phyloP scores from a whole-genome alignment of 2,888 invertebrate genomes.

The Microctonus hyperodae region DNA sequence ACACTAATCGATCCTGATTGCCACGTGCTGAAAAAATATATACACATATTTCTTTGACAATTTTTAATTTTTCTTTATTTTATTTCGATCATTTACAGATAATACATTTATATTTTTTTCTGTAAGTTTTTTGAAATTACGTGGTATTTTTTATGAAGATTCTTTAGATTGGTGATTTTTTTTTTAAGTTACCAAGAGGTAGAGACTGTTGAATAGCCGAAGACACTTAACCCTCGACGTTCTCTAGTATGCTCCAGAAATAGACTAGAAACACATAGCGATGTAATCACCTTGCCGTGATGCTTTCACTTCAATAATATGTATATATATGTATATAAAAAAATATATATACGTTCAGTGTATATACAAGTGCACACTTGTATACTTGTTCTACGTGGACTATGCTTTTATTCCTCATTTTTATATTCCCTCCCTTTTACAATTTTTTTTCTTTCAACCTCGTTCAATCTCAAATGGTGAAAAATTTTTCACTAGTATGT shows the following conservation, averaged over 20 bases:
- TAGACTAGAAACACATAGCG: conserved; percentile 40
- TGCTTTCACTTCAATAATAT: conserved; percentile 38
- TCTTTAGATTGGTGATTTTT: not conserved
- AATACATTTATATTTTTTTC: not conserved
- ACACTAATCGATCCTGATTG: conserved; percentile 15
- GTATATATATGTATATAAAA: too few species aligned
- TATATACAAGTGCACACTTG: conserved; percentile 21
- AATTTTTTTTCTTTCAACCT: conserved; percentile 11
- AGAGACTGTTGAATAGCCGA: conserved; percentile 29
- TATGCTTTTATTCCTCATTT: conserved; percentile 13
- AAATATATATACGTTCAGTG: conserved; percentile 22
- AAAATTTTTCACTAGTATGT: not conserved
- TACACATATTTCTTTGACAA: not conserved
- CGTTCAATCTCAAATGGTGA: conserved; percentile 11
- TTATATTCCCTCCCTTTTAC: not conserved
- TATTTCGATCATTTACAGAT: not conserved
- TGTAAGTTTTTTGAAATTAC: not conserved
- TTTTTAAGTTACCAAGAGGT: conserved; percentile 9
- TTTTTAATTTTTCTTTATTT: not conserved
- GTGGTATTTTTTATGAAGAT: conserved; percentile 17
- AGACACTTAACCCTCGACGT: conserved; percentile 42
- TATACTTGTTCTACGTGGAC: conserved; percentile 14
- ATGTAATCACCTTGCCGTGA: conserved; percentile 39
- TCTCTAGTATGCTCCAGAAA: conserved; percentile 36
- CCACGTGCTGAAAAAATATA: not conserved